Percentiles rank a stretch among this genome's conserved stretches.
phyloP scores from a whole-genome alignment of 2,113 vertebrate genomes.

The Pteropus alecto region DNA sequence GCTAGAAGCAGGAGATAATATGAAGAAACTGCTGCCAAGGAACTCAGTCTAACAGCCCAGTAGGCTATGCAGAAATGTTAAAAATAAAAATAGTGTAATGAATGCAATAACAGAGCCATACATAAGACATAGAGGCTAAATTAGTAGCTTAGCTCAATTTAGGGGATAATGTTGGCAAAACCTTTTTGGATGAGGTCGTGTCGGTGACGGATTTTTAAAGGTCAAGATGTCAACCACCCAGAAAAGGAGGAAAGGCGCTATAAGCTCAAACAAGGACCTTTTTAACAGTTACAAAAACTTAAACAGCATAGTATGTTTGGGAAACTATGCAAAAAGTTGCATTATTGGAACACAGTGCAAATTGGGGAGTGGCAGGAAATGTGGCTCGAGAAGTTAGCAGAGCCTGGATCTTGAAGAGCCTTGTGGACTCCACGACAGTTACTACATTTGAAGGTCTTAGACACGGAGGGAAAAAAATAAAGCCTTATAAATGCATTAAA shows the following conservation, averaged over 20 bases:
- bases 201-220: not conserved
- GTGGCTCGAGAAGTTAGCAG: not conserved
- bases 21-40: not conserved
- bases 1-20: not conserved
- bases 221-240: not conserved
- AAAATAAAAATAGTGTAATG: not conserved
- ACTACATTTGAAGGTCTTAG: not conserved
- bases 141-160: not conserved
- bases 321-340: not conserved
- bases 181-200: not conserved
- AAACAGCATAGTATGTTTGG: not conserved
- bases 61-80: not conserved
- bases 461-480: not conserved
- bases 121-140: not conserved
- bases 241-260: not conserved
- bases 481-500: not conserved
- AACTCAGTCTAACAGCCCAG: not conserved
- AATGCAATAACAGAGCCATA: not conserved
- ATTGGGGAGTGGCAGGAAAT: not conserved
- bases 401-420: not conserved
- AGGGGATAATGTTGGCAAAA: not conserved
- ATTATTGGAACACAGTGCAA: not conserved
- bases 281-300: not conserved
- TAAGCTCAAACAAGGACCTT: not conserved
- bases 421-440: not conserved